Base-by-base conservation (phyloP, 1,140 invertebrate species). In the Caerostris extrusa region DNA sequence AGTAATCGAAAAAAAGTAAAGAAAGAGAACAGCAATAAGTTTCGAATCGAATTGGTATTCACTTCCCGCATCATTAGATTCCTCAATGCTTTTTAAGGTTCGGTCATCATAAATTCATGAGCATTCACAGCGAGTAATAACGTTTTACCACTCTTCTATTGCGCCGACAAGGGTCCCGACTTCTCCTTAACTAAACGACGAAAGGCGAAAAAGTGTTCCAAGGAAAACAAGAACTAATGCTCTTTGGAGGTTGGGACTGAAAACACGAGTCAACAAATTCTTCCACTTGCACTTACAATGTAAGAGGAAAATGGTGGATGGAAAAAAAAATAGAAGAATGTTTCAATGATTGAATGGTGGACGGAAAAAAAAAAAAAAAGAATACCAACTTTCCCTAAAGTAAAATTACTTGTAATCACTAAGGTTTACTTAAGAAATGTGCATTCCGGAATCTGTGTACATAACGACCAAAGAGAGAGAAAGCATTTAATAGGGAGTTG, bases 31-130 rank as follows among this genome's bases (percentile, higher is more conserved):
- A 12, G 34, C 69, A 77, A 77, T 50, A 77, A 50, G 34, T 10
- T 50, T 5, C 19, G 19, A 12, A 4, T 10, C 34, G 50, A 50
- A 50, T 77, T 77, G 34, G 34, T 50, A 77, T 77, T 77, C 69
- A 50, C 12, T 19, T 77, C 69, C 34, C 1, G 2, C 10, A 10
- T 61, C 60, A 61, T 61, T 61, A 61, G 17, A 61, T 14, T 2
- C 60, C 10, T 61, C 69, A 8, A 77, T 77, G 69, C 69, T 77
- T 77, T 77, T 50, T 12, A 4, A 50, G 34, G 34, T 7, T 10
- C 69, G 34, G 50, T 14, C 82, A 85, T 85, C 82, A 58, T 56
- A 58, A 85, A 85, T 85, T 85, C 82, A 85, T 85, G 82, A 85
- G 82, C 10, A 58, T 60, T 58, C 82, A 50, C 56, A 7, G 58